These are phyloP conservation scores for Meloidogyne hapla DNA, from an alignment of 1,140 invertebrate genomes.

Conservation along the genomic window DNA sequence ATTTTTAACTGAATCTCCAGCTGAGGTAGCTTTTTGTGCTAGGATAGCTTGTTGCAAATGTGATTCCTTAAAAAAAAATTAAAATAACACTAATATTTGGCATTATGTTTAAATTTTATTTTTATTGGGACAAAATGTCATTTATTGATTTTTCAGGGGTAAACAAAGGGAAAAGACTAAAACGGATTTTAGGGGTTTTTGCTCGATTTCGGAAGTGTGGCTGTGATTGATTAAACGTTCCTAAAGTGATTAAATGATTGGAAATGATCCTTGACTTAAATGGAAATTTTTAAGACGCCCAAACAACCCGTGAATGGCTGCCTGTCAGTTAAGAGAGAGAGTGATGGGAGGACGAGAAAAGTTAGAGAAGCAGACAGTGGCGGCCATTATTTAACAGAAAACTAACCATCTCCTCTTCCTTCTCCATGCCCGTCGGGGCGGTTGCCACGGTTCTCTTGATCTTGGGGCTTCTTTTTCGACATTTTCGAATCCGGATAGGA, in stretches of 20 bases:
- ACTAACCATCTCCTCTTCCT: slow-evolving; percentile 51
- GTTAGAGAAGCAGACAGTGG: slow-evolving; percentile 36
- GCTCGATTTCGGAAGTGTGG: not conserved
- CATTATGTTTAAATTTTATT: slow-evolving; percentile 12
- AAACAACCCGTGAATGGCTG: not conserved
- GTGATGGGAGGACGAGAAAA: slow-evolving; percentile 4
- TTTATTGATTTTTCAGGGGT: slow-evolving; percentile 8
- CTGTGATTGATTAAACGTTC: not conserved
- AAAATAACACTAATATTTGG: slow-evolving; percentile 19
- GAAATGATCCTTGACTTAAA: not conserved
- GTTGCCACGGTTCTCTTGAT: slow-evolving; percentile 40
- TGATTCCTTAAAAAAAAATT: slow-evolving; percentile 37
- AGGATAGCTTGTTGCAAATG: slow-evolving; percentile 47
- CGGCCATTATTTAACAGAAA: slow-evolving; percentile 30
- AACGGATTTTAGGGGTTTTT: not conserved
- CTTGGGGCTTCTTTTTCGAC: slow-evolving; percentile 36
- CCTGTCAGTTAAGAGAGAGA: not conserved
- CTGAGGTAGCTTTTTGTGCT: slow-evolving; percentile 49
- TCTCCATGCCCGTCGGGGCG: slow-evolving; percentile 49
- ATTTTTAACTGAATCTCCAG: slow-evolving; percentile 34
- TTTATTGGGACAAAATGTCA: slow-evolving; percentile 23
- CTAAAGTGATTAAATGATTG: not conserved
- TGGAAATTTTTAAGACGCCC: not conserved
- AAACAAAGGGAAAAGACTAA: not conserved
- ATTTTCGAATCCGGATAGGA: slow-evolving; percentile 44